Conservation (phyloP, 2,113 vertebrate species). For the Pseudorhombus dupliciocellatus region DNA sequence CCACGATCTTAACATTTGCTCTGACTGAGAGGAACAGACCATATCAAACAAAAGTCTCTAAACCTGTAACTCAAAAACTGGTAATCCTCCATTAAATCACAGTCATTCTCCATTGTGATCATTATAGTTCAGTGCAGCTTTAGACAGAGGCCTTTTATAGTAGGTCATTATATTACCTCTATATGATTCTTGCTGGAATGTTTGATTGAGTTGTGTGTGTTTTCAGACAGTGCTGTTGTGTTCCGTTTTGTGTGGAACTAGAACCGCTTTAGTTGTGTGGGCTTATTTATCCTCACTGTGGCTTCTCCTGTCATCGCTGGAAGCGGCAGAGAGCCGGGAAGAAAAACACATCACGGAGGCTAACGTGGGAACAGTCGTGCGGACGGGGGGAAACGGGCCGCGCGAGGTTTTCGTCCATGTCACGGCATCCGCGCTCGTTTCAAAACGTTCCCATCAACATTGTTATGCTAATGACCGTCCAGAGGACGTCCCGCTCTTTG, state of each 20-base stretch:
- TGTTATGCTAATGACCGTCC: conserved; percentile 53
- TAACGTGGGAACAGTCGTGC: conserved; percentile 33
- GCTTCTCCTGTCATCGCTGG: conserved; percentile 60
- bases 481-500: conserved; percentile 40
- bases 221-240: background rate
- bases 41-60: too few species aligned
- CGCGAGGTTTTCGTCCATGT: conserved; percentile 49
- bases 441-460: conserved; percentile 40
- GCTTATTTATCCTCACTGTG: conserved; percentile 46
- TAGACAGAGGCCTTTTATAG: conserved; percentile 3
- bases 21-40: too few species aligned
- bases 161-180: background rate
- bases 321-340: conserved; percentile 34
- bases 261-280: conserved; percentile 23
- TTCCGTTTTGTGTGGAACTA: conserved; percentile 7
- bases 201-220: background rate
- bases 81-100: too few species aligned
- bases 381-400: conserved; percentile 14
- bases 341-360: conserved; percentile 50
- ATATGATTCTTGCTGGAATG: background rate
- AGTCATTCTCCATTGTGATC: too few species aligned
- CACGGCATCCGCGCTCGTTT: conserved; percentile 36
- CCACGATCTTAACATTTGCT: too few species aligned
- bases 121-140: too few species aligned
- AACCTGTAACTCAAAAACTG: too few species aligned